phyloP scores from a whole-genome alignment of 2,797 vertebrate genomes.

The Darevskia nairensis region DNA sequence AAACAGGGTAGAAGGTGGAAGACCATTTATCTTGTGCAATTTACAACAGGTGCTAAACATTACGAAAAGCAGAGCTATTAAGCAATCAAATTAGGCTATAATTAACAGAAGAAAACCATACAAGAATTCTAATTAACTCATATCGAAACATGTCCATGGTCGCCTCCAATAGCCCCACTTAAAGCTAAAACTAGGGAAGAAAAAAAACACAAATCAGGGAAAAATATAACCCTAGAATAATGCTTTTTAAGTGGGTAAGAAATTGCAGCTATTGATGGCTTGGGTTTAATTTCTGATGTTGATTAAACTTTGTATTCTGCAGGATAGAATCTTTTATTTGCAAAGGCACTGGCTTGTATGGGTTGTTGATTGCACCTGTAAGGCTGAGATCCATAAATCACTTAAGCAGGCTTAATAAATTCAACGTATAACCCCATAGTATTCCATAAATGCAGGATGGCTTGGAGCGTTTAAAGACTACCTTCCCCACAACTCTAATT shows the following conservation, averaged over 20 bases:
- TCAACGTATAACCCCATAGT: neutral
- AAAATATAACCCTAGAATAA: slow-evolving; percentile 73
- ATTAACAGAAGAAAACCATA: slow-evolving; percentile 85
- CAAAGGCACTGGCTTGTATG: slow-evolving; percentile 16
- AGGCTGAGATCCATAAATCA: slow-evolving; percentile 21
- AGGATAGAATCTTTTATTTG: slow-evolving; percentile 9
- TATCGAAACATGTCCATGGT: slow-evolving; percentile 79
- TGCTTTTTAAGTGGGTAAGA: slow-evolving; percentile 64
- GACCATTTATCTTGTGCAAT: slow-evolving; percentile 82
- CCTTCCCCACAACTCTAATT: neutral
- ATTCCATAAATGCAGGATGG: neutral
- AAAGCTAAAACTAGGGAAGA: neutral
- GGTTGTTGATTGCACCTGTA: slow-evolving; percentile 24
- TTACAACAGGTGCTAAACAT: slow-evolving; percentile 88
- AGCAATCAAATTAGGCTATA: slow-evolving; percentile 87
- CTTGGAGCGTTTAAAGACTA: neutral
- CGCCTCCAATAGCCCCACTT: slow-evolving; percentile 72
- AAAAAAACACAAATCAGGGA: slow-evolving; percentile 43
- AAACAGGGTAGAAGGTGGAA: slow-evolving; percentile 76
- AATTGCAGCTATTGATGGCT: neutral
- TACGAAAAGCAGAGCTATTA: slow-evolving; percentile 84
- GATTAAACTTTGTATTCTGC: neutral
- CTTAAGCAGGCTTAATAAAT: slow-evolving; percentile 9
- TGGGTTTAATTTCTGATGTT: neutral
- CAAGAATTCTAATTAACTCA: slow-evolving; percentile 86